These are phyloP conservation scores for Galerucella calmariensis DNA, from an alignment of 2,888 invertebrate species.

Conservation along the genomic window DNA sequence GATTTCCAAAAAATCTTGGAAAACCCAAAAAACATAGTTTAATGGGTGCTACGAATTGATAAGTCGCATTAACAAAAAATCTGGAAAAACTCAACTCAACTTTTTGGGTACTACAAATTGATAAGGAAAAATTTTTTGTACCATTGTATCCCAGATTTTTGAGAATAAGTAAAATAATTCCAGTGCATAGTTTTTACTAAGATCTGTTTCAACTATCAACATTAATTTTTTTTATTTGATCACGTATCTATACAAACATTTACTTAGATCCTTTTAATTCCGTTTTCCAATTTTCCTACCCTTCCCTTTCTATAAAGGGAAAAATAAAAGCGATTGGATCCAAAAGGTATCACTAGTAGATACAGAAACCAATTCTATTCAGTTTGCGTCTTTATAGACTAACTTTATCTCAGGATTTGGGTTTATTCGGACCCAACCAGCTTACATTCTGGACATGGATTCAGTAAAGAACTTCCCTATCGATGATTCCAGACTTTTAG, in stretches of 20 bases:
- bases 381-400: conserved; percentile 20
- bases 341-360: not conserved
- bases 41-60: no score
- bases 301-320: not conserved
- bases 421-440: not conserved
- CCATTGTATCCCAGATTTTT: no score
- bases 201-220: no score
- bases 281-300: not conserved
- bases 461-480: not conserved
- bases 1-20: no score
- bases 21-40: no score
- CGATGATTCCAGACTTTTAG: conserved; percentile 4
- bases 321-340: conserved; percentile 14
- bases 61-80: no score
- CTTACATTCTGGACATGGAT: not conserved
- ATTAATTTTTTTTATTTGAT: no score
- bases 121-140: no score
- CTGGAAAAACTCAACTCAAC: no score
- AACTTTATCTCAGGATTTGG: conserved; percentile 5
- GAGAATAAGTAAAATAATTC: no score
- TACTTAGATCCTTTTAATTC: not conserved
- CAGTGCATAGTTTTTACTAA: no score
- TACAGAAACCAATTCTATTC: conserved; percentile 13
- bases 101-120: no score
- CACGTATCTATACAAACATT: not conserved